Evolutionary conservation across 1,140 invertebrate species (phyloP).

Genomic region (Drosophila ogumai): DNA sequence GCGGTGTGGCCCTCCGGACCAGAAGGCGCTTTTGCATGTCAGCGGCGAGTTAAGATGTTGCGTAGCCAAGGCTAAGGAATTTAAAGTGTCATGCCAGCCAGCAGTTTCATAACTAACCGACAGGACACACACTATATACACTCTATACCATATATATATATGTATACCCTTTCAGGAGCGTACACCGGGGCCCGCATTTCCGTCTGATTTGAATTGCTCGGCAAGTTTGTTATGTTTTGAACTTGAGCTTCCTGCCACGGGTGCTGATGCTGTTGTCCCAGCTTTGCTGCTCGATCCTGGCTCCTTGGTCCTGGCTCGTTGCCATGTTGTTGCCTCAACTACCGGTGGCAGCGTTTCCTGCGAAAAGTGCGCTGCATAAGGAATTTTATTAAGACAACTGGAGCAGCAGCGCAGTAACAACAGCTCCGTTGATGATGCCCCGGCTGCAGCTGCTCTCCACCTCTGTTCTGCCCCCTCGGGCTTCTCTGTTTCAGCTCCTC

Average conservation of each 20-base stretch:
- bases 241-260: constrained; percentile 78
- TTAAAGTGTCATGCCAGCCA: constrained; percentile 58
- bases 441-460: constrained; percentile 17
- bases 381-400: constrained; percentile 81
- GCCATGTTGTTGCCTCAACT: constrained; percentile 35
- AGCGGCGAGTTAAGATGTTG: constrained; percentile 52
- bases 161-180: constrained; percentile 27
- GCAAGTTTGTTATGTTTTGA: constrained; percentile 81
- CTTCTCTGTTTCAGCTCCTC: background rate
- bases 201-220: constrained; percentile 79
- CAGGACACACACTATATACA: constrained; percentile 6
- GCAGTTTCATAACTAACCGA: constrained; percentile 62
- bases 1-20: constrained; percentile 13
- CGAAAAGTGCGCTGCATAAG: constrained; percentile 76
- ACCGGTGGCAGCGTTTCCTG: constrained; percentile 66
- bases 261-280: constrained; percentile 35
- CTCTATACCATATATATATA: constrained; percentile 4
- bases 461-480: background rate
- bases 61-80: constrained; percentile 22
- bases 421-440: constrained; percentile 66
- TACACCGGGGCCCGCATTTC: constrained; percentile 65
- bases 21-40: constrained; percentile 62
- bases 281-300: constrained; percentile 19
- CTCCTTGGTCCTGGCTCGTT: constrained; percentile 15
- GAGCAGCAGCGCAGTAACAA: constrained; percentile 38